Percentiles rank a stretch among this genome's conserved stretches.
Conservation (phyloP, 2,888 invertebrate species). For the Sycophila texana region DNA sequence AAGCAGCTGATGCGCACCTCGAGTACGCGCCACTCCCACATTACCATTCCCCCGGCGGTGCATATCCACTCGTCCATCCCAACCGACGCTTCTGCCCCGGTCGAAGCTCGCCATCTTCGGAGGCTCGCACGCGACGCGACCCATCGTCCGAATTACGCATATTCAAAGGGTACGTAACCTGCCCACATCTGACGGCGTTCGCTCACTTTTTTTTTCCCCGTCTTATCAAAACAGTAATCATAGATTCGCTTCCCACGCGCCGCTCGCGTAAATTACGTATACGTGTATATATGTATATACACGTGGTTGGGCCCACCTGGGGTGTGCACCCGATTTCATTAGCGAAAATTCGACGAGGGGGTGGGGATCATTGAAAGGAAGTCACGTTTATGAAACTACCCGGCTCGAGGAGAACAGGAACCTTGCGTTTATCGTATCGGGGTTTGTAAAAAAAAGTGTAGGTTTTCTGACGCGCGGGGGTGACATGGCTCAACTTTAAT, state of each 20-base stretch:
- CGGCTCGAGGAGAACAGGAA: neutral
- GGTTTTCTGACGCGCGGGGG: neutral
- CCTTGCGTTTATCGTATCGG: neutral
- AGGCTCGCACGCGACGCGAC: neutral
- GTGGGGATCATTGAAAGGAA: neutral
- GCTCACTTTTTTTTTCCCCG: too few species aligned
- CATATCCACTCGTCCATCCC: too few species aligned
- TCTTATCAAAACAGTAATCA: constrained; percentile 46
- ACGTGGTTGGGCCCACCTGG: constrained; percentile 38
- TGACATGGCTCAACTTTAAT: constrained; percentile 4
- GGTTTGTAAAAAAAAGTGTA: neutral
- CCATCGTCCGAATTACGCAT: constrained; percentile 20
- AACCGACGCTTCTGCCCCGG: too few species aligned
- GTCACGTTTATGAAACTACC: neutral
- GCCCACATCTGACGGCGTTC: constrained; percentile 30
- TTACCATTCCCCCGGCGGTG: constrained; percentile 17
- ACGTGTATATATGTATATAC: neutral
- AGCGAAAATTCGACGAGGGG: constrained; percentile 35
- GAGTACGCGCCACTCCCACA: constrained; percentile 34
- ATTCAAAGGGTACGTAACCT: constrained; percentile 28
- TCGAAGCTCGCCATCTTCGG: constrained; percentile 18
- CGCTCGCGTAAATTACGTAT: constrained; percentile 37
- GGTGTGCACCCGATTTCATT: constrained; percentile 37
- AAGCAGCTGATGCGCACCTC: constrained; percentile 40
- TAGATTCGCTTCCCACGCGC: constrained; percentile 49